These are phyloP conservation scores for Trichonephila clavipes DNA, from an alignment of 1,140 invertebrate species.

Conservation along the genomic window DNA sequence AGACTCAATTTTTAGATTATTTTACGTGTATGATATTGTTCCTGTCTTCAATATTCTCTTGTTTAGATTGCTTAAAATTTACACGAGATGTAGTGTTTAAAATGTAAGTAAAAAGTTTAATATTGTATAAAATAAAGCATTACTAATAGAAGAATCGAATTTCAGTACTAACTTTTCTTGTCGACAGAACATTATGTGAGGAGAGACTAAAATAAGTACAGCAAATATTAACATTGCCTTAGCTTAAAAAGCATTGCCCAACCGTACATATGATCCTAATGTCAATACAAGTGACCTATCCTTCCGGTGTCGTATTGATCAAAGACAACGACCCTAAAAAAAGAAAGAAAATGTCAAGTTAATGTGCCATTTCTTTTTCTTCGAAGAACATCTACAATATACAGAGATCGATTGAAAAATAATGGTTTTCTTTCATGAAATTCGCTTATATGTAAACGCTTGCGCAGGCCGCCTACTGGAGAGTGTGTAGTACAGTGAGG, in stretches of 20 bases:
- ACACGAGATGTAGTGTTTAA: too few relatives aligned
- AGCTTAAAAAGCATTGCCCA: background rate
- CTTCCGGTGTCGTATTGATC: background rate
- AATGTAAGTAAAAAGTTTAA: too few relatives aligned
- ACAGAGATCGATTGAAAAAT: slow-evolving; percentile 38
- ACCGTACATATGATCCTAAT: background rate
- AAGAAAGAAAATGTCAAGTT: background rate
- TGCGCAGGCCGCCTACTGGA: background rate
- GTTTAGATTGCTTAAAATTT: too few relatives aligned
- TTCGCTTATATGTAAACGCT: slow-evolving; percentile 7
- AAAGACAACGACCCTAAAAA: background rate
- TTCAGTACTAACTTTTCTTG: too few relatives aligned
- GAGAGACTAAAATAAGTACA: background rate
- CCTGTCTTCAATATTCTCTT: too few relatives aligned
- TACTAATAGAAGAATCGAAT: too few relatives aligned
- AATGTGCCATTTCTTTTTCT: slow-evolving; percentile 25
- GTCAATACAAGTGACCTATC: slow-evolving; percentile 34
- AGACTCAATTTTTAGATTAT: too few relatives aligned
- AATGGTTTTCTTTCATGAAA: slow-evolving; percentile 36
- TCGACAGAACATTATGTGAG: too few relatives aligned
- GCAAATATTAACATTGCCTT: background rate
- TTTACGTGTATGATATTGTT: too few relatives aligned
- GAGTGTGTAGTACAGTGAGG: background rate
- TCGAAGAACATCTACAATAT: background rate
- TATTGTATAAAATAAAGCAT: too few relatives aligned